phyloP scores from a whole-genome alignment of 2,888 invertebrate species.

The Tipula unca region DNA sequence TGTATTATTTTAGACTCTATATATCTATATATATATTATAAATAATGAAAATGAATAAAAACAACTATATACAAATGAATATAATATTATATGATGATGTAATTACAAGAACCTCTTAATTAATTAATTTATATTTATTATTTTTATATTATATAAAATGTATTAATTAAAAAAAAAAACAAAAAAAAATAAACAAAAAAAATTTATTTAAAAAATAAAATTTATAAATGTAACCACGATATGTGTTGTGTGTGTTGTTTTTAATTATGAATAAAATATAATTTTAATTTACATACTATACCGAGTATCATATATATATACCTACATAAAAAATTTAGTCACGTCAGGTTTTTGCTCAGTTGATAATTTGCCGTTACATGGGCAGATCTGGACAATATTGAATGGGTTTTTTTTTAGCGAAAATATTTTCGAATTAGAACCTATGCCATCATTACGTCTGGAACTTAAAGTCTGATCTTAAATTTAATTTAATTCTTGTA shows the following conservation, averaged over 20 bases:
- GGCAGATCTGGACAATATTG: too few relatives aligned
- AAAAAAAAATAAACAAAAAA: neutral
- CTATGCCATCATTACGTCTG: too few relatives aligned
- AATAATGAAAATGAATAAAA: neutral
- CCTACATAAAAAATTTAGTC: neutral
- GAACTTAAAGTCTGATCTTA: too few relatives aligned
- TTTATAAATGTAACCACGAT: conserved; percentile 8
- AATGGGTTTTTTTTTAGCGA: too few relatives aligned
- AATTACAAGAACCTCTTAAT: conserved; percentile 14
- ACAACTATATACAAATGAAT: neutral
- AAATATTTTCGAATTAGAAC: too few relatives aligned
- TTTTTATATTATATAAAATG: conserved; percentile 1
- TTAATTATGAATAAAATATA: neutral
- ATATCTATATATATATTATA: too few relatives aligned
- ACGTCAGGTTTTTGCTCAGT: neutral
- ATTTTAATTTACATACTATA: neutral
- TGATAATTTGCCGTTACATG: neutral
- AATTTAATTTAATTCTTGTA: too few relatives aligned
- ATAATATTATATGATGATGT: neutral
- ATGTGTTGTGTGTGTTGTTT: neutral
- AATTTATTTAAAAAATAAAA: conserved; percentile 14
- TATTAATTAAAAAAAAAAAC: neutral
- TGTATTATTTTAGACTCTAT: neutral
- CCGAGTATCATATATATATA: neutral
- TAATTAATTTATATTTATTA: conserved; percentile 14